Conservation (phyloP, 2,888 invertebrate species). For the Campaea margaritaria region DNA sequence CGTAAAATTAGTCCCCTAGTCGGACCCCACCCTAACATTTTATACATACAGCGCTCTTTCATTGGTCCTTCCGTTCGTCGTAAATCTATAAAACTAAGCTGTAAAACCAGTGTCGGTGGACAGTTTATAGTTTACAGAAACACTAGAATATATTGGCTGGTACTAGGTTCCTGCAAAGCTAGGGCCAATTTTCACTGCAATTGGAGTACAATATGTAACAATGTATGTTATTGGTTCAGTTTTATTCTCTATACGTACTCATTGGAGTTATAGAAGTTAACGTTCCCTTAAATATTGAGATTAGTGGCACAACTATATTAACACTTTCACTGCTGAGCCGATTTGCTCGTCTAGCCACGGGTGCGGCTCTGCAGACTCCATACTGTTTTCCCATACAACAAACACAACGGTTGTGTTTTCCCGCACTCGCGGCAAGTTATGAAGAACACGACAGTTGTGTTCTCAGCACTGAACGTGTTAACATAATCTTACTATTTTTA, state of each 20-base stretch:
- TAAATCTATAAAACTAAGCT: slow-evolving; percentile 34
- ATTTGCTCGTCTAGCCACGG: too few species aligned
- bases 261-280: too few species aligned
- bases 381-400: too few species aligned
- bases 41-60: slow-evolving; percentile 15
- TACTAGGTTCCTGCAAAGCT: slow-evolving; percentile 6
- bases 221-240: background rate
- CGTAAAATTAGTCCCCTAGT: slow-evolving; percentile 2
- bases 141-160: slow-evolving; percentile 21
- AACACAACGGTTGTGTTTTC: too few species aligned
- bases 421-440: too few species aligned
- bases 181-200: slow-evolving; percentile 9
- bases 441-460: too few species aligned
- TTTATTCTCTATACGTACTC: background rate
- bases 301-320: too few species aligned
- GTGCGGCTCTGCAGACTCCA: too few species aligned
- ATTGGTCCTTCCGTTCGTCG: slow-evolving; percentile 21
- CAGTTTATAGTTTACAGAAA: slow-evolving; percentile 31
- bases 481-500: too few species aligned
- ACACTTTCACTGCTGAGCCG: too few species aligned
- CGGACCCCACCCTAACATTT: slow-evolving; percentile 14
- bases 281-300: too few species aligned
- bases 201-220: slow-evolving; percentile 2
- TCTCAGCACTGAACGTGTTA: too few species aligned
- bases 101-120: slow-evolving; percentile 33